A percentile compares a stretch with the other conserved stretches of the same genome.
Evolutionary conservation across 2,797 vertebrate genomes (phyloP).

Genomic region (Myotis findleyi): DNA sequence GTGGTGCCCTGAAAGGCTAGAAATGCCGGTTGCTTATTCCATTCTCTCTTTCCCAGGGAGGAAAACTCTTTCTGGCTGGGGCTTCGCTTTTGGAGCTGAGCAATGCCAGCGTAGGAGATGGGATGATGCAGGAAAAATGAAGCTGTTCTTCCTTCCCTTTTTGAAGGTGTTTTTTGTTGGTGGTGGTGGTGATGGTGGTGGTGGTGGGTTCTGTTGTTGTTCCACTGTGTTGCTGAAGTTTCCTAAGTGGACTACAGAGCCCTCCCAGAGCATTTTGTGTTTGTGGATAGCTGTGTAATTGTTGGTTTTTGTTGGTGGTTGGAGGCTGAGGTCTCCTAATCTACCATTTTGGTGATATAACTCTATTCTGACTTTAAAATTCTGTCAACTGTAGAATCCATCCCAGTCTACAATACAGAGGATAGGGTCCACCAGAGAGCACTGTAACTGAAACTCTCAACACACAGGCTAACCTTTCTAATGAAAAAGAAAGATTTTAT

Average conservation of each 20-base stretch:
- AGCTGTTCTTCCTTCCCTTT: background rate
- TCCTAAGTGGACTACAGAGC: background rate
- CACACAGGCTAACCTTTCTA: background rate
- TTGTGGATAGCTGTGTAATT: background rate
- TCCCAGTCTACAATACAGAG: background rate
- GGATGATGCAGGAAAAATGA: background rate
- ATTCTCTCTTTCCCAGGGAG: background rate
- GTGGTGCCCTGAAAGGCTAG: background rate
- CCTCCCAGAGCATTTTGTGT: background rate
- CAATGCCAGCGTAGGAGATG: background rate
- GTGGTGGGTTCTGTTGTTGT: background rate
- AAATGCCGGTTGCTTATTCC: background rate
- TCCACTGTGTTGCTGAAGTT: background rate
- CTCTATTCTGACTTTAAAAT: background rate
- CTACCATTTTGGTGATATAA: background rate
- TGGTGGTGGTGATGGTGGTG: background rate
- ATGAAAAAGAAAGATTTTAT: conserved; percentile 42
- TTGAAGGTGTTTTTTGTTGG: background rate
- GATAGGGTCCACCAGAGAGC: background rate
- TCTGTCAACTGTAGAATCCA: background rate
- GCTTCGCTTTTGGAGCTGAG: background rate
- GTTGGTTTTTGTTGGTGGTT: background rate
- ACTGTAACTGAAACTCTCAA: background rate
- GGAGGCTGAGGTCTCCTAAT: no score
- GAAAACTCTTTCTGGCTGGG: background rate